Evolutionary conservation across 2,797 vertebrate species (phyloP), one percentile per base, ranked within the genome.

Genomic region (Chiroxiphia lanceolata): DNA sequence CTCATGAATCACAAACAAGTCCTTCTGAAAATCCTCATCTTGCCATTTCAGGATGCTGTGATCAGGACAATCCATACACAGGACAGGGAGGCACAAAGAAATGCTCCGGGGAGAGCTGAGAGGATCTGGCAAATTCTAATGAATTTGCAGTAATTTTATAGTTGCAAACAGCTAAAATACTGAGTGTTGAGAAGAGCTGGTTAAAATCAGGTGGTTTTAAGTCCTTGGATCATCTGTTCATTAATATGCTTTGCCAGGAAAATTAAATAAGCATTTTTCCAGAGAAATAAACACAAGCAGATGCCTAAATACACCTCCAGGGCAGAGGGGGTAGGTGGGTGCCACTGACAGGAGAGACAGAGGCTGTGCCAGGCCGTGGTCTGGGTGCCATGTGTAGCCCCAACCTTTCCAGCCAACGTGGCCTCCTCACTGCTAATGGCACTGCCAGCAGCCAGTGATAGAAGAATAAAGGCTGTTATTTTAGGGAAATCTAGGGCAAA

Each of bases 371-470:
- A 81, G 64, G 51, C 68, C 65, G 12, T 2, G 0, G 6, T 3
- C 20, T 1, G 1, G 33, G 31, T 83, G 60, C 56, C 47, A 8
- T 1, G 0, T 8, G 9, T 6, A 56, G n/a, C 50, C 34, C 50
- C 0, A 0, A 9, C 40, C 36, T 38, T 45, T 42, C 48, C 29
- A 29, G 51, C 47, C 51, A 25, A 1, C 0, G 3, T 42, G 22
- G 26, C 60, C 45, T 77, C 65, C 85, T 78, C 53, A 6, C 33
- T 47, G 54, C 60, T 76, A 9, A 3, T 3, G 42, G n/a, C 26
- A 2, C 38, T 6, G 4, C 51, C 36, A 42, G 27, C 23, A 29
- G 14, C 38, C 29, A 27, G 23, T 0, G 4, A 11, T 0, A 33
- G 47, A 56, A 65, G 4, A 27, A 14, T 6, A 33, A 86, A 85